Percentiles rank a stretch among this genome's conserved stretches.
phyloP scores from a whole-genome alignment of 2,113 vertebrate genomes.

The Rhegmatorhina hoffmannsi region DNA sequence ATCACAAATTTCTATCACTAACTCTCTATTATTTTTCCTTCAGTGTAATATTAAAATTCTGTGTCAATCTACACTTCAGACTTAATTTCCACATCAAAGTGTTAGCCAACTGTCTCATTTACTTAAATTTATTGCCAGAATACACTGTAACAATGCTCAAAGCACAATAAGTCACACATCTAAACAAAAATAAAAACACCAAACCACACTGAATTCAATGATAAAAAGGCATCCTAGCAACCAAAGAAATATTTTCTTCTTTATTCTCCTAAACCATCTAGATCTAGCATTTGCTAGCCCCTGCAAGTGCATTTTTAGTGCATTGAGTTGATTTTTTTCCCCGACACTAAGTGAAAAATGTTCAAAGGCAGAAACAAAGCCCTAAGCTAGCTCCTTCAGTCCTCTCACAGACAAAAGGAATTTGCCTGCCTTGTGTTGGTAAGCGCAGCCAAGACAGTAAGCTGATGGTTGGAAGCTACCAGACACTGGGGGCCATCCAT shows the following conservation, averaged over 20 bases:
- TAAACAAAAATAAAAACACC: background rate
- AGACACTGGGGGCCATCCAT: background rate
- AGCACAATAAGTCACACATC: background rate
- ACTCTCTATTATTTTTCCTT: background rate
- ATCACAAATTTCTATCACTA: background rate
- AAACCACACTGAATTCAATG: background rate
- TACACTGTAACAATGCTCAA: background rate
- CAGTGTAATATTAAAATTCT: background rate
- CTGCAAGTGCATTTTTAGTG: background rate
- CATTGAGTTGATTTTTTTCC: background rate
- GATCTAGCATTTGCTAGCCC: background rate
- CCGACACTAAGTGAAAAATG: background rate
- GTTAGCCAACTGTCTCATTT: background rate
- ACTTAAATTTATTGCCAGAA: background rate
- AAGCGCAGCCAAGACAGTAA: slow-evolving; percentile 16
- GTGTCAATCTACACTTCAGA: background rate
- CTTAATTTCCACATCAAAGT: background rate
- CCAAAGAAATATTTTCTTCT: background rate
- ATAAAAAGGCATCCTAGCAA: slow-evolving; percentile 37
- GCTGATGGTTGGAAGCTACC: background rate
- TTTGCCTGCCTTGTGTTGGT: background rate
- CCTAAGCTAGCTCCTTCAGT: background rate
- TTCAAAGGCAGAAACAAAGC: slow-evolving; percentile 14
- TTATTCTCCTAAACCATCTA: slow-evolving; percentile 1
- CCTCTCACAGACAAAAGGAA: slow-evolving; percentile 29